Percentiles rank a stretch among this genome's conserved stretches.
Conservation (phyloP, 2,113 vertebrate species). For the Brevimyrus niger region DNA sequence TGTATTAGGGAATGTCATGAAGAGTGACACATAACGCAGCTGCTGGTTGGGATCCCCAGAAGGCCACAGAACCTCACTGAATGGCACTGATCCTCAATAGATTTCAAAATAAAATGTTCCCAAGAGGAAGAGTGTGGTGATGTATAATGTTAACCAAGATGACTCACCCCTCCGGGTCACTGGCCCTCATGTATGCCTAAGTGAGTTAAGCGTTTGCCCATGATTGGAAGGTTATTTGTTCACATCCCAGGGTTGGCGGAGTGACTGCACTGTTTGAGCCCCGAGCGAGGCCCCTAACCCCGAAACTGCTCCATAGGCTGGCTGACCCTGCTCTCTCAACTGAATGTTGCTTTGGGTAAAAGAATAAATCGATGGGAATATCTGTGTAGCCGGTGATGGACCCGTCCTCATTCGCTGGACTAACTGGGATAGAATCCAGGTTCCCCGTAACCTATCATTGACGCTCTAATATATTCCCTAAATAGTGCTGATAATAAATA, state of each 20-base stretch:
- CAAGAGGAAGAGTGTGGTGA: not conserved
- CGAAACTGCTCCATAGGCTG: not conserved
- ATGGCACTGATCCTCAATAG: not conserved
- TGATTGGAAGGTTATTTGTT: not conserved
- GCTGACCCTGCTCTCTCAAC: not conserved
- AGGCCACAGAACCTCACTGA: not conserved
- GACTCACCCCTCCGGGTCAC: not conserved
- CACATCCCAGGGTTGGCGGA: not conserved
- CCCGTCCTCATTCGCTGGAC: not conserved
- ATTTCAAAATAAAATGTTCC: not conserved
- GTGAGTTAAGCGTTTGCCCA: not conserved
- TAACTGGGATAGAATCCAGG: not conserved
- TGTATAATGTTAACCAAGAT: not conserved
- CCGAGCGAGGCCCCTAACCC: not conserved
- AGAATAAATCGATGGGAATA: not conserved
- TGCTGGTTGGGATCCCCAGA: not conserved
- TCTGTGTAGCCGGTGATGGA: not conserved
- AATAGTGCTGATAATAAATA: not conserved
- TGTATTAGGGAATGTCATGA: not conserved
- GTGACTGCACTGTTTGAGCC: not conserved
- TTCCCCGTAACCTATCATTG: not conserved
- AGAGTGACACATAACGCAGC: not conserved
- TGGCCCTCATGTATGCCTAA: not conserved
- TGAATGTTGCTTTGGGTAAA: not conserved
- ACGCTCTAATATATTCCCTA: not conserved